Evolutionary conservation across 2,797 vertebrate species (phyloP), one percentile per base, ranked within the genome.

Genomic region (Clarias platycephalus): DNA sequence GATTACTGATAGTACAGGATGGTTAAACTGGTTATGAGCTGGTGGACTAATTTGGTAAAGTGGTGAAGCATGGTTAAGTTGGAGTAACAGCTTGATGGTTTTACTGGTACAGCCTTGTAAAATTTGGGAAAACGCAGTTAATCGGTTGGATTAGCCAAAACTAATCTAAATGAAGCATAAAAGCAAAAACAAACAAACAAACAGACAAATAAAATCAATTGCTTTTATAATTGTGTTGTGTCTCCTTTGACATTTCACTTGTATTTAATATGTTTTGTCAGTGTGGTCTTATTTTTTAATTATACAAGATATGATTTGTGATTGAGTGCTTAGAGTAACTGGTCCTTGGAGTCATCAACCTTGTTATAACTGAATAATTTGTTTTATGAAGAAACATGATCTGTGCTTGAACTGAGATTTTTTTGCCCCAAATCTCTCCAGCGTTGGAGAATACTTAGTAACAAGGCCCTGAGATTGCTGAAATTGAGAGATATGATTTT

Each of bases 401-500:
- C 34, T 79, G 31, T 24, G 26, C 13, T 53, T 64, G 40, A 26
- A 26, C 16, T 66, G 18, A 66, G 37, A 44, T 66, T 49, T 66
- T 49, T 15, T 66, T 81, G 28, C 79, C 31, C 18, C 22, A 81
- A 68, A 31, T 57, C 9, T 70, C 49, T 58, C 1, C 53, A 22
- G 26, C 49, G 5, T 81, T 81, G 62, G 34, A 63, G 40, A 83
- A 63, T 62, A 76, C 16, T 0, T 7, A 13, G 12, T 40, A 5
- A 57, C 5, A 62, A 37, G 72, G 26, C 24, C 34, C 31, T 71
- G 63, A 64, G 49, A 26, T 44, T 31, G 83, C n/a, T 62, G 76
- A 26, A 49, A 68, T 34, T 57, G 5, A 81, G 28, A 68, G 44
- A 81, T 28, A 66, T 66, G 40, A 44, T 67, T 67, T 81, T 81